Evolutionary conservation across 1,140 invertebrate genomes (phyloP).

Genomic region (Sinonovacula constricta): DNA sequence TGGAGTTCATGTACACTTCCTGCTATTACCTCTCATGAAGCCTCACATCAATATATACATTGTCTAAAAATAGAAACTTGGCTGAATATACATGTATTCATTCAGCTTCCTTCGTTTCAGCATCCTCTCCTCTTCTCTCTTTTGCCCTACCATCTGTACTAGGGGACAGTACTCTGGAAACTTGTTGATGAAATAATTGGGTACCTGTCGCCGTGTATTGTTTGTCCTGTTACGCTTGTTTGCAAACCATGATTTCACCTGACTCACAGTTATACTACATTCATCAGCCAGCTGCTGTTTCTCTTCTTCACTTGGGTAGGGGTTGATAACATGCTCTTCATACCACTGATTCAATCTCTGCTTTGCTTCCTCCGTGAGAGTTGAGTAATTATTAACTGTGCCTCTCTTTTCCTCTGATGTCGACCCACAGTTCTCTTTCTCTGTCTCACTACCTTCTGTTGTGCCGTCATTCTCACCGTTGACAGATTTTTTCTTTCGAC

Average conservation of each 20-base stretch:
- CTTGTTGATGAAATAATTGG: slow-evolving; percentile 68
- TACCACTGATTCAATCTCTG: slow-evolving; percentile 71
- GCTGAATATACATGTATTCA: slow-evolving; percentile 42
- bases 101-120: slow-evolving; percentile 38
- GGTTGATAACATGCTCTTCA: slow-evolving; percentile 62
- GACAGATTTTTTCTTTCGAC: slow-evolving; percentile 23
- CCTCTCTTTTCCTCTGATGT: slow-evolving; percentile 15
- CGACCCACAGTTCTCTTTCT: slow-evolving; percentile 45
- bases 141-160: slow-evolving; percentile 58
- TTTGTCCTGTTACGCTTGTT: slow-evolving; percentile 73
- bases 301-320: slow-evolving; percentile 72
- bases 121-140: slow-evolving; percentile 36
- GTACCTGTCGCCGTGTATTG: slow-evolving; percentile 67
- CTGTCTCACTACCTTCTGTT: neutral
- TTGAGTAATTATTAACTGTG: slow-evolving; percentile 60
- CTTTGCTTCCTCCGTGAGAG: slow-evolving; percentile 59
- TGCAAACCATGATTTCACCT: slow-evolving; percentile 76
- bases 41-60: no score
- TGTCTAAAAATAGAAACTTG: slow-evolving; percentile 44
- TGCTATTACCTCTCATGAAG: no score
- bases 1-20: no score
- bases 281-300: slow-evolving; percentile 62
- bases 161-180: slow-evolving; percentile 58
- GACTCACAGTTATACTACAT: slow-evolving; percentile 64
- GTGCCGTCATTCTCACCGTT: no score